Evolutionary conservation across 2,888 invertebrate species (phyloP), one percentile per base, ranked within the genome.

Genomic region (Diaperis boleti): DNA sequence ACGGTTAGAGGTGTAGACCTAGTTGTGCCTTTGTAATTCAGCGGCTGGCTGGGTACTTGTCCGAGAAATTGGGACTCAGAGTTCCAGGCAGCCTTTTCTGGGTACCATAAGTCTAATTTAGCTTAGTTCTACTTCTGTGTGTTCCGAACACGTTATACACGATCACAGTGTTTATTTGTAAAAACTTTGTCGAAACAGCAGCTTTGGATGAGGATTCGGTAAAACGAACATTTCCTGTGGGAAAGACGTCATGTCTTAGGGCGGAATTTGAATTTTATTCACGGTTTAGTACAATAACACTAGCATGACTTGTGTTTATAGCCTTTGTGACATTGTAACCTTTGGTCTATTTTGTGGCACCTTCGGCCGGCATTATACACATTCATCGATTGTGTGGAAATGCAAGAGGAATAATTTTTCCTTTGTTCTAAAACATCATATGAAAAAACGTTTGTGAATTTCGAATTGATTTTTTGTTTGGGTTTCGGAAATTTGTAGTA

Each of bases 311-410:
- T 42, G 17, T 42, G 15, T 13, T 39, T 39, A 39, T 39, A 17
- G 15, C 17, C n/a, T n/a, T 2, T 39, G 39, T 39, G 39, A 39
- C 15, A 15, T 42, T 42, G 3, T 42, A 20, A 42, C 41, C 41
- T 15, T 11, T 11, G 41, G 2, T 42, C 41, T 42, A 42, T 42
- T 42, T 42, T n/a, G 41, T 5, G 15, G 5, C 41, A 42, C 41
- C 41, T 42, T 18, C 41, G 18, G 15, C 7, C 14, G 41, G n/a
- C 18, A 42, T 42, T 20, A 20, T 13, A 35, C 18, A 10, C 18
- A 10, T n/a, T 8, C 10, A n/a, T 42, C 17, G 17, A 42, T 42
- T 42, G 41, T 39, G 39, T 39, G 39, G 39, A 39, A 39, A 39
- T 39, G 14, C 11, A 13, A 33, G 3, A 10, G 33, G 33, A 33